Percentiles rank a stretch among this genome's conserved stretches.
Conservation (phyloP, 2,797 vertebrate species). For the Tenualosa ilisha region DNA sequence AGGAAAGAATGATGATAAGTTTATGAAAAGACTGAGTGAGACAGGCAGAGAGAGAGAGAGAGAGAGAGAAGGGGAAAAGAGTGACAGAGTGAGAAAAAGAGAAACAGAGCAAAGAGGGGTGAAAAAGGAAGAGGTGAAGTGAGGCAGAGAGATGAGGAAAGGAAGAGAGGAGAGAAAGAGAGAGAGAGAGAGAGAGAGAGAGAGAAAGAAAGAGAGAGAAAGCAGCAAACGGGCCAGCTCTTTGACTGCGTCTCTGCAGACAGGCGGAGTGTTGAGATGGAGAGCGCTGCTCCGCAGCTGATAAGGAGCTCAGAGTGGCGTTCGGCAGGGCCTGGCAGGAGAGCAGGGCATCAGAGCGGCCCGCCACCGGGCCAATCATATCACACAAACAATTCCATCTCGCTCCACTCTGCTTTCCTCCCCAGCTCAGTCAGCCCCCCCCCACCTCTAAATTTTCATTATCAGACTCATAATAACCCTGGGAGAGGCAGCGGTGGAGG, state of each 20-base stretch:
- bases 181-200: not conserved
- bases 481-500: not conserved
- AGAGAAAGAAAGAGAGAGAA: not conserved
- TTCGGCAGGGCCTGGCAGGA: slow-evolving; percentile 34
- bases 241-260: not conserved
- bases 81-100: not conserved
- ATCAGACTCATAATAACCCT: slow-evolving; percentile 9
- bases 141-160: slow-evolving; percentile 10
- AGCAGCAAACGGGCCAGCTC: not conserved
- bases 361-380: not conserved
- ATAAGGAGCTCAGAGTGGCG: slow-evolving; percentile 49
- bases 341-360: slow-evolving; percentile 24
- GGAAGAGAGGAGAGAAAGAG: not conserved
- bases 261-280: not conserved
- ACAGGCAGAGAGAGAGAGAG: not conserved
- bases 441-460: not conserved
- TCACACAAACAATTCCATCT: slow-evolving; percentile 14
- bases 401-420: not conserved
- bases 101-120: not conserved
- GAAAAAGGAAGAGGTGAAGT: not conserved
- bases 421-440: not conserved
- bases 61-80: not conserved
- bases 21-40: not conserved
- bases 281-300: slow-evolving; percentile 46
- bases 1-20: not conserved